Conservation (phyloP, 2,797 vertebrate species). For the Carcharodon carcharias region DNA sequence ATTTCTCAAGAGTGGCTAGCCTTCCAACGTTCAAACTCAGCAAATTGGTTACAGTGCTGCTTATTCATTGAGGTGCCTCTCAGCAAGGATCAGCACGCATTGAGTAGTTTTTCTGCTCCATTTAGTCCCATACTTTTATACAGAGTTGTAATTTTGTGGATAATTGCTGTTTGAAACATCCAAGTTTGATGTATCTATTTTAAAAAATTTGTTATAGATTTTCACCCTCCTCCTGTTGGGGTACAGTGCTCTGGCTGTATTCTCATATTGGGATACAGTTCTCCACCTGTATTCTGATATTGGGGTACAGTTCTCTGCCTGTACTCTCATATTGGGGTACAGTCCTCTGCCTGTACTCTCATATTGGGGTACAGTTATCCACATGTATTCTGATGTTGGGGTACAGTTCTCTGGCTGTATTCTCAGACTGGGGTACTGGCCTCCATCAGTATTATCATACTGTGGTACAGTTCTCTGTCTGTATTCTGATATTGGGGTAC, state of each 20-base stretch:
- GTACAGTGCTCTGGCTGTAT: no score
- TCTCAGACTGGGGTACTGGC: no score
- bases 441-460: background rate
- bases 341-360: no score
- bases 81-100: background rate
- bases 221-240: background rate
- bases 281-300: no score
- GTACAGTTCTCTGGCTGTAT: no score
- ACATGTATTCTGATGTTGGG: no score
- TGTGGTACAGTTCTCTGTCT: background rate
- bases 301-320: no score
- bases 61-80: background rate
- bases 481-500: background rate
- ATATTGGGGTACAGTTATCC: no score
- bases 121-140: background rate
- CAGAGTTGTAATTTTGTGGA: background rate
- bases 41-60: background rate
- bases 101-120: background rate
- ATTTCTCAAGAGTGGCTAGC: conserved; percentile 65
- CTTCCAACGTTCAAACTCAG: background rate
- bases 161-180: conserved; percentile 1
- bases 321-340: no score
- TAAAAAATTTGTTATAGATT: background rate
- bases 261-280: no score
- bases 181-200: conserved; percentile 16